phyloP scores from a whole-genome alignment of 1,140 invertebrate genomes.

The Halesus radiatus region DNA sequence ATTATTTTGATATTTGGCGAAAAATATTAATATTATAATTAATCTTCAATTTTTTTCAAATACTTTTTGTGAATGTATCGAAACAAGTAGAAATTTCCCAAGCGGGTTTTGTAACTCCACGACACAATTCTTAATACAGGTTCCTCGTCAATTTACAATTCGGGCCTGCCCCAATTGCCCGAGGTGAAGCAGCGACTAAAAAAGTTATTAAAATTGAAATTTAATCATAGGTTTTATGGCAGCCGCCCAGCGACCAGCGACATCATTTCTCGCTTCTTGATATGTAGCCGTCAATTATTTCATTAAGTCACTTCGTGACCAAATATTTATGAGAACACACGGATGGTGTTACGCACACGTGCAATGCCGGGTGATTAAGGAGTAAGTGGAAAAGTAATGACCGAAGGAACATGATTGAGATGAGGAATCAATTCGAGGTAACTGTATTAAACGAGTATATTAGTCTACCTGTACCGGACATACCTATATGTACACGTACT shows the following conservation, averaged over 20 bases:
- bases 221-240: slow-evolving; percentile 30
- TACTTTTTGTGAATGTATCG: too few species aligned
- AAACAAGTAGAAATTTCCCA: too few species aligned
- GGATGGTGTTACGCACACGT: slow-evolving; percentile 7
- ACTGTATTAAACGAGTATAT: too few species aligned
- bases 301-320: slow-evolving; percentile 31
- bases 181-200: slow-evolving; percentile 16
- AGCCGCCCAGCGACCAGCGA: neutral
- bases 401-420: neutral
- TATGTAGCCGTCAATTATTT: slow-evolving; percentile 38
- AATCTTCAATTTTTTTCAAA: too few species aligned
- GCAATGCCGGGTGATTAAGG: neutral
- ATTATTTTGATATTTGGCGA: too few species aligned
- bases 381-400: slow-evolving; percentile 20
- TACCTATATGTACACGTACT: too few species aligned
- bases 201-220: slow-evolving; percentile 48
- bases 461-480: too few species aligned
- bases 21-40: too few species aligned
- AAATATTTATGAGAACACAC: slow-evolving; percentile 34
- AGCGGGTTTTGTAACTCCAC: too few species aligned
- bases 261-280: slow-evolving; percentile 28
- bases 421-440: slow-evolving; percentile 2
- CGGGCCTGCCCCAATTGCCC: neutral
- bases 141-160: neutral
- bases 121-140: too few species aligned